A percentile compares a stretch with the other conserved stretches of the same genome.
These are phyloP conservation scores for Deilephila elpenor DNA, from an alignment of 2,888 invertebrate species.

Conservation along the genomic window DNA sequence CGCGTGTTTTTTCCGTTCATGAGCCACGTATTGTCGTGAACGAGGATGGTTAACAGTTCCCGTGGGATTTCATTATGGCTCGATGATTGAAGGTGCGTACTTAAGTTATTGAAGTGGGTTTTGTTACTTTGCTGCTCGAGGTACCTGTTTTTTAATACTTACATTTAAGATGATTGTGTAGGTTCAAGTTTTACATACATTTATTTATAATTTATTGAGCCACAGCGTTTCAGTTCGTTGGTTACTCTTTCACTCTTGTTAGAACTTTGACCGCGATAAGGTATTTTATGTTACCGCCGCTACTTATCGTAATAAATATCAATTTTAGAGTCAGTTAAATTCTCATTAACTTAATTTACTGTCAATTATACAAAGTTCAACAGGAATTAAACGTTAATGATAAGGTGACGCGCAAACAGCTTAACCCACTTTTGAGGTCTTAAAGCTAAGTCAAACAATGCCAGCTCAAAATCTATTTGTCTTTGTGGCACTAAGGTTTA, in stretches of 20 bases:
- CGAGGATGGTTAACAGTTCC: constrained; percentile 40
- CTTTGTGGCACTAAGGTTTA: neutral
- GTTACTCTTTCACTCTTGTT: neutral
- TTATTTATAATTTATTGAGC: neutral
- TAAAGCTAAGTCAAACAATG: neutral
- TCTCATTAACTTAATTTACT: neutral
- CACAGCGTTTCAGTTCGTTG: neutral
- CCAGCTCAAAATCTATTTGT: constrained; percentile 1
- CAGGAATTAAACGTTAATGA: neutral
- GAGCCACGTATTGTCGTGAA: constrained; percentile 24
- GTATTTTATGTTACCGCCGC: neutral
- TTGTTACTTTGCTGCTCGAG: constrained; percentile 16
- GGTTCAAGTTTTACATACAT: neutral
- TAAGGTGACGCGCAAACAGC: neutral
- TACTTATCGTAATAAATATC: neutral
- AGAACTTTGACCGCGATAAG: neutral
- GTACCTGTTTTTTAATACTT: constrained; percentile 1
- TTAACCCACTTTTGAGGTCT: neutral
- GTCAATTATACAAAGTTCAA: neutral
- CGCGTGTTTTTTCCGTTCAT: neutral
- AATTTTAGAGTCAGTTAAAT: neutral
- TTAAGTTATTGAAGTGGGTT: constrained; percentile 29
- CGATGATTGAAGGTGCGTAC: constrained; percentile 21
- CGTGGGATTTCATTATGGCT: constrained; percentile 41
- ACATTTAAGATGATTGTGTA: neutral